These are phyloP conservation scores for Huso huso DNA, from an alignment of 2,797 vertebrate species.

Conservation along the genomic window DNA sequence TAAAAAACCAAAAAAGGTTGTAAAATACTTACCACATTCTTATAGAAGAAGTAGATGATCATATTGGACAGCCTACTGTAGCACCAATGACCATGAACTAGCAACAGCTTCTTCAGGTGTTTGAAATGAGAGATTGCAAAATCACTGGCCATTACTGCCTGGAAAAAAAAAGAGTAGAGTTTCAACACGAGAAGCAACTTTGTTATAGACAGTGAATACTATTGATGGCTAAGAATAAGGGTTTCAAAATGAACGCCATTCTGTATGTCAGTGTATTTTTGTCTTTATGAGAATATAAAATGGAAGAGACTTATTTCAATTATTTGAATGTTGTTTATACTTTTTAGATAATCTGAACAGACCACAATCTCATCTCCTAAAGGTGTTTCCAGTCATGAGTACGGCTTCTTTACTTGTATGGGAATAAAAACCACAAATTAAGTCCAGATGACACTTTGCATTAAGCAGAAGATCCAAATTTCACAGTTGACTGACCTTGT, in stretches of 20 bases:
- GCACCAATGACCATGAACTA: slow-evolving; percentile 94
- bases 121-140: slow-evolving; percentile 86
- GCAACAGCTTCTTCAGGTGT: slow-evolving; percentile 82
- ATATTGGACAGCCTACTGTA: slow-evolving; percentile 81
- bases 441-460: slow-evolving; percentile 25
- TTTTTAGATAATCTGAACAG: slow-evolving; percentile 26
- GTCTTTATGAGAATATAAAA: too few relatives aligned
- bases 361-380: slow-evolving; percentile 33
- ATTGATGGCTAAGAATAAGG: not conserved
- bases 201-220: not conserved
- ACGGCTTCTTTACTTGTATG: slow-evolving; percentile 36
- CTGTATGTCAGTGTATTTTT: too few relatives aligned
- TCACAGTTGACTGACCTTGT: slow-evolving; percentile 27
- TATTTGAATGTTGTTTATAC: too few relatives aligned
- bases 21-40: slow-evolving; percentile 79
- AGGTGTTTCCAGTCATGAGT: slow-evolving; percentile 22
- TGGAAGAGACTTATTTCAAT: too few relatives aligned
- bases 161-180: slow-evolving; percentile 15
- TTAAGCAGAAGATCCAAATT: slow-evolving; percentile 28
- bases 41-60: slow-evolving; percentile 94
- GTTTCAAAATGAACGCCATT: too few relatives aligned
- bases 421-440: slow-evolving; percentile 24
- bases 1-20: too few relatives aligned
- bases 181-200: slow-evolving; percentile 1
- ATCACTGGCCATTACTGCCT: slow-evolving; percentile 96